phyloP scores from a whole-genome alignment of 2,888 invertebrate species.

The Idaea straminata region DNA sequence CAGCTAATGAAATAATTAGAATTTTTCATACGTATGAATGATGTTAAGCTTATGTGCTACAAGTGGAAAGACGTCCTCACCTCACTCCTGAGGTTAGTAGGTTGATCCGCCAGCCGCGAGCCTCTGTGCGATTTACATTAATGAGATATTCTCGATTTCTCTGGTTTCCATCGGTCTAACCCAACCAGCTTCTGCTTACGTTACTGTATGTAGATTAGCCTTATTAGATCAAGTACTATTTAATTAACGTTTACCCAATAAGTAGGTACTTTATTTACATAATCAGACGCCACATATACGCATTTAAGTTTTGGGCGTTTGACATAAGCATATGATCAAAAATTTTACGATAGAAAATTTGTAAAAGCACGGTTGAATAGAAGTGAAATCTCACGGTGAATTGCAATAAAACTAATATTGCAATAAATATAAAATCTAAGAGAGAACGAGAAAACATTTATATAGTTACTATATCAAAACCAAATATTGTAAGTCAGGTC shows the following conservation, averaged over 20 bases:
- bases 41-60: not conserved
- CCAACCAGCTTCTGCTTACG: slow-evolving; percentile 53
- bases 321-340: too few relatives aligned
- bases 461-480: not conserved
- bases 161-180: slow-evolving; percentile 54
- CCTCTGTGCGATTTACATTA: slow-evolving; percentile 64
- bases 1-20: too few relatives aligned
- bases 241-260: not conserved
- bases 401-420: not conserved
- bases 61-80: slow-evolving; percentile 27
- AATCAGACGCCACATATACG: too few relatives aligned
- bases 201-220: slow-evolving; percentile 31
- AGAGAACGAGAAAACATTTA: not conserved
- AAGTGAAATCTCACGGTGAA: not conserved
- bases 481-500: not conserved
- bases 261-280: too few relatives aligned
- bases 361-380: not conserved
- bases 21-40: slow-evolving; percentile 30
- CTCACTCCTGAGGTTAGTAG: slow-evolving; percentile 64
- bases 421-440: not conserved
- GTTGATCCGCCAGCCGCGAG: slow-evolving; percentile 55
- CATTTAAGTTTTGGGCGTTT: too few relatives aligned
- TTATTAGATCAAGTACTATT: not conserved
- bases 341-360: not conserved
- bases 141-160: slow-evolving; percentile 69